A percentile compares a stretch with the other conserved stretches of the same genome.
Evolutionary conservation across 2,888 invertebrate genomes (phyloP).

Genomic region (Mamestra brassicae): DNA sequence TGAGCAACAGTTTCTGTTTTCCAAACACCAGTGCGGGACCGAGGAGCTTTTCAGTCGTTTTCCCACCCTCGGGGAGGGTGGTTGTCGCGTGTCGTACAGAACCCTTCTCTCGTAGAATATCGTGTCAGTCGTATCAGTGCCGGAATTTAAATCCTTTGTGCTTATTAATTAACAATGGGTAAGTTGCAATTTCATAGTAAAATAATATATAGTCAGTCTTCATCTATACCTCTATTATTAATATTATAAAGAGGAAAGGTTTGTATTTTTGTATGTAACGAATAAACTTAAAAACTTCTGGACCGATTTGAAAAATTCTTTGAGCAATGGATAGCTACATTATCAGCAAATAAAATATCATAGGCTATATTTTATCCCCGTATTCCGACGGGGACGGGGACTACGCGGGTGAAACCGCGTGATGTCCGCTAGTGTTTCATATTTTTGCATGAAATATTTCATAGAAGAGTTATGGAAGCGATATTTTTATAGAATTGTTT

Average conservation of each 20-base stretch:
- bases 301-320: no score
- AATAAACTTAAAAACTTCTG: no score
- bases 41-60: constrained; percentile 59
- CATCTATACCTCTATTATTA: no score
- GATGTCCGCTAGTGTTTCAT: not conserved
- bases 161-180: constrained; percentile 37
- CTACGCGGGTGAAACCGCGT: no score
- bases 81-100: constrained; percentile 48
- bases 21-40: not conserved
- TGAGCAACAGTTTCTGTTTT: constrained; percentile 40
- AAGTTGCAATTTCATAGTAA: not conserved
- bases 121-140: constrained; percentile 18
- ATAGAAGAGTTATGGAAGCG: constrained; percentile 22
- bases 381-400: no score
- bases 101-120: not conserved
- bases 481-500: constrained; percentile 36
- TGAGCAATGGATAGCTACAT: no score
- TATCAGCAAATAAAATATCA: no score
- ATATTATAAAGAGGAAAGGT: no score
- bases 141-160: not conserved
- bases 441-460: constrained; percentile 6
- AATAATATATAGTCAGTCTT: not conserved
- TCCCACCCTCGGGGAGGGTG: constrained; percentile 63
- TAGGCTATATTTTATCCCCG: no score
- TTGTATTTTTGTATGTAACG: no score